Base-by-base conservation (phyloP, 2,797 vertebrate genomes). In the Tokudaia muenninki region DNA sequence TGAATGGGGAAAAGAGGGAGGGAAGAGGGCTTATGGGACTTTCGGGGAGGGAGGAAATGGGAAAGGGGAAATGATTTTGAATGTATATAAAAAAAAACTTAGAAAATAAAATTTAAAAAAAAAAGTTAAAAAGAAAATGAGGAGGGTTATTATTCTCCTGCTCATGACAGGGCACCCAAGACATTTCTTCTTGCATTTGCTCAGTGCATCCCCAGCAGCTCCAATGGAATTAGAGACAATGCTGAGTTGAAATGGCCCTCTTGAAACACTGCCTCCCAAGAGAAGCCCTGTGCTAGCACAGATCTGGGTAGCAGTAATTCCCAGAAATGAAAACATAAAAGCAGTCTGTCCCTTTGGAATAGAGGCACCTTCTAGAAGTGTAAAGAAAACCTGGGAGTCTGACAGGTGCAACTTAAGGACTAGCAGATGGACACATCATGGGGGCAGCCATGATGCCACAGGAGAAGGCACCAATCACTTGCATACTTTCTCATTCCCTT, bases 111-210 rank as follows among this genome's bases (percentile, higher is more conserved):
- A n/a, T n/a, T n/a, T n/a, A n/a, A n/a, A n/a, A 3, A 12, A 47
- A 77, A 47, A 26, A 3, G 41, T 26, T 26, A 11, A 24, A 74
- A 41, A 24, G 37, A 10, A 75, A 75, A 77, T 29, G 6, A 77
- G 12, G 12, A 7, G 0, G 0, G 8, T 50, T 6, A 50, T 52
- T 22, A 26, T 16, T 34, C 31, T 59, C 12, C 19, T 50, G 19
- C 37, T 37, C 57, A 57, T 4, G 67, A 11, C 6, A 50, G 50
- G 29, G 2, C 6, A 12, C 24, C 31, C 65, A 67, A 24, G 50
- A 7, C 12, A 22, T 26, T 63, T 63, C 26, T 31, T 13, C 44
- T 29, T 22, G 37, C 29, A 9, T 16, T 70, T 52, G 0, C 41
- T 19, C 41, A 22, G 52, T 41, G 50, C 13, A 67, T 41, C 17